Base-by-base conservation (phyloP, 1,140 invertebrate genomes). In the Drosophila aff. region DNA sequence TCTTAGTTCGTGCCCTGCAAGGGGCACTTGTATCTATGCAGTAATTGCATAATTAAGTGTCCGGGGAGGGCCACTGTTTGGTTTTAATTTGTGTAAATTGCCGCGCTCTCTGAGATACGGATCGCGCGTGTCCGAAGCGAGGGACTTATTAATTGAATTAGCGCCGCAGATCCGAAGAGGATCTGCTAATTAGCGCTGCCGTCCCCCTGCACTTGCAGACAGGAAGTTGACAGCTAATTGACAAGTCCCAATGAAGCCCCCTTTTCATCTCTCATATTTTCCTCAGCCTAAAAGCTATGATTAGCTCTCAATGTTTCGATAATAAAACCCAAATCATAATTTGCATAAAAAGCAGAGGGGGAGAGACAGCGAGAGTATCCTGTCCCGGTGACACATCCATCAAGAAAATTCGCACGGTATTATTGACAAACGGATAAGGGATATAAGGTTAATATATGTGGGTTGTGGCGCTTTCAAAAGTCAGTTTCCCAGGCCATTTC, bases 71-170 rank as follows among this genome's bases (percentile, higher is more conserved):
- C 13, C 21, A 44, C 38, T 73, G 67, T 38, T 76, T 66, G 36
- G 74, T 76, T 59, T 76, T 76, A 76, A 76, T 76, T 76, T 76
- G 63, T 76, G 73, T 76, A 66, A 76, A 57, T 60, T 69, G 63
- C 61, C 53, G 33, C n/a, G 1, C 15, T 8, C 49, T 31, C 16
- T 31, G 79, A 26, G 79, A 82, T 82, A 82, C 44, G 43, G 44
- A 81, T 81, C 71, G 66, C 77, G 74, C 82, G 79, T 85, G 82
- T 72, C 41, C 33, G 13, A 44, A 53, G 47, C 59, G 72, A 68
- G 79, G 55, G 67, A 73, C 15, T 73, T 73, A 81, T 89, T 87
- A 87, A 87, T 87, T 89, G 44, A 87, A 87, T 87, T 87, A 89
- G 81, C 76, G 79, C 79, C 36, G 74, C 4, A 38, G 36, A 75